Evolutionary conservation across 1,140 invertebrate genomes (phyloP).

Genomic region (Proctacanthus coquilletti): DNA sequence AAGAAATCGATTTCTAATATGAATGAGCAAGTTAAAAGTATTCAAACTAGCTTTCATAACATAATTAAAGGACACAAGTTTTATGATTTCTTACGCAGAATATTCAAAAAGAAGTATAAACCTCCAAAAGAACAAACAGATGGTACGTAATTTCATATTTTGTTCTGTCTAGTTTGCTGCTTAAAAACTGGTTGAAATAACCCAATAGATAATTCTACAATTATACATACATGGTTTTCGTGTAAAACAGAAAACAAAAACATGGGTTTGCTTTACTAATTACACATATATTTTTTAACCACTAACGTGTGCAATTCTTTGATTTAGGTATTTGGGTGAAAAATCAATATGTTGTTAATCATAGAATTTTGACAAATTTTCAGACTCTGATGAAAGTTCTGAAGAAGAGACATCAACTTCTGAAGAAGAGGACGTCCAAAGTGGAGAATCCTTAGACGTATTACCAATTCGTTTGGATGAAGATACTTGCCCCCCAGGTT

Average conservation of each 20-base stretch:
- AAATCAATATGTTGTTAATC: no score
- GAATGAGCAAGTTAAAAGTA: conserved; percentile 37
- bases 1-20: conserved; percentile 27
- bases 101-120: conserved; percentile 61
- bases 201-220: no score
- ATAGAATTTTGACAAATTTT: conserved; percentile 8
- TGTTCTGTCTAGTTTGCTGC: no score
- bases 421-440: conserved; percentile 39
- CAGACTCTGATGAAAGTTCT: conserved; percentile 22
- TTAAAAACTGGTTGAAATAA: no score
- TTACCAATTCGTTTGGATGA: conserved; percentile 50
- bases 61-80: conserved; percentile 55
- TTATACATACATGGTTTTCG: no score
- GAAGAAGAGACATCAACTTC: conserved; percentile 32
- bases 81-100: conserved; percentile 51
- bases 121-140: conserved; percentile 32
- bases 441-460: conserved; percentile 42
- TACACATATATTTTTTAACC: no score
- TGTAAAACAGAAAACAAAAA: no score
- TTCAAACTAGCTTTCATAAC: conserved; percentile 38
- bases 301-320: no score
- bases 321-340: no score
- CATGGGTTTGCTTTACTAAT: no score
- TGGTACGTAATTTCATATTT: no score
- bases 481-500: conserved; percentile 55